Percentiles rank a stretch among this genome's conserved stretches.
These are phyloP conservation scores for Chamaetylas fuelleborni DNA, from an alignment of 2,113 vertebrate species.

Conservation along the genomic window DNA sequence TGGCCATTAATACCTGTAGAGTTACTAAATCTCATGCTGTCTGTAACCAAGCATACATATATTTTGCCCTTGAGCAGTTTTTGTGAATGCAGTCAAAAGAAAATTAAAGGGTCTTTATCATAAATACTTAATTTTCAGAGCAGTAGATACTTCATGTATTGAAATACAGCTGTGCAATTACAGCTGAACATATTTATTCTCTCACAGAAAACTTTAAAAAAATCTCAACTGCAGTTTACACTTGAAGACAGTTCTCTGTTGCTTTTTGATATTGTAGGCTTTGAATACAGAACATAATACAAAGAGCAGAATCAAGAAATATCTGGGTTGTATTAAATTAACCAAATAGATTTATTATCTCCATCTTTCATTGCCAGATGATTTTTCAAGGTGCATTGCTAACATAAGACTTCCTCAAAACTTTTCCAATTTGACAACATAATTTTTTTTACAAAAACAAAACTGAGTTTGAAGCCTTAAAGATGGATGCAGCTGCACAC, in stretches of 20 bases:
- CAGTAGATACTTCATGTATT: neutral
- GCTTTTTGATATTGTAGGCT: neutral
- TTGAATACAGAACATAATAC: neutral
- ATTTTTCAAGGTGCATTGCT: neutral
- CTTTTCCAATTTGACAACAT: neutral
- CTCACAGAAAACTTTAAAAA: neutral
- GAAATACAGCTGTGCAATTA: neutral
- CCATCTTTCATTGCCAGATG: neutral
- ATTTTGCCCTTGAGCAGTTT: neutral
- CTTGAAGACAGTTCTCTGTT: neutral
- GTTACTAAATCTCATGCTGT: neutral
- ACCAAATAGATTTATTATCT: neutral
- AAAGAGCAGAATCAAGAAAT: neutral
- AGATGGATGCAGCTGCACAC: neutral
- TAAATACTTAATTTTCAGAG: neutral
- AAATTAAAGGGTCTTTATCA: neutral
- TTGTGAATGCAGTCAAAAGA: neutral
- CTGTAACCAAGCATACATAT: neutral
- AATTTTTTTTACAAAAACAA: neutral
- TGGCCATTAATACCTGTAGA: neutral
- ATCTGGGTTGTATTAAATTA: neutral
- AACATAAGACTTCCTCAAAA: neutral
- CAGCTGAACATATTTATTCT: neutral
- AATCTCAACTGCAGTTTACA: neutral
- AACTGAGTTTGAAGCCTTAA: neutral